phyloP scores from a whole-genome alignment of 2,797 vertebrate genomes.

The Hydrocynus forskahlii region DNA sequence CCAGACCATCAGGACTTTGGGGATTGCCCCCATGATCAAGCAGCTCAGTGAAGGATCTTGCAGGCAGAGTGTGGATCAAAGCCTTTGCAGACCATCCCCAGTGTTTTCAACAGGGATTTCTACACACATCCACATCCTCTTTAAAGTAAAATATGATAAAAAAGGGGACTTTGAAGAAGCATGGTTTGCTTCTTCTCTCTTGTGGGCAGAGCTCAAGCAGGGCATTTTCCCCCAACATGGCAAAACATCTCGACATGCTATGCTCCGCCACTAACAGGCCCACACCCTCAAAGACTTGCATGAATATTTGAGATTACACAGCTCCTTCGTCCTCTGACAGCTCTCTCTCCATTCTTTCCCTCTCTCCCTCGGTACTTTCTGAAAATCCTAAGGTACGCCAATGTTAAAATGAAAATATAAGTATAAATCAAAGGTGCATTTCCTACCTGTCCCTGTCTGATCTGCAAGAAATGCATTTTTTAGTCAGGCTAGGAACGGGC shows the following conservation, averaged over 20 bases:
- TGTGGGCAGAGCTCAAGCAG: neutral
- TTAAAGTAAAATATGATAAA: constrained; percentile 44
- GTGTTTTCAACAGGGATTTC: constrained; percentile 54
- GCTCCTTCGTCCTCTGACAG: constrained; percentile 13
- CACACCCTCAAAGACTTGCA: constrained; percentile 61
- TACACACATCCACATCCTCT: constrained; percentile 32
- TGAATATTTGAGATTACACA: constrained; percentile 29
- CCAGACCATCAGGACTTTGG: constrained; percentile 51
- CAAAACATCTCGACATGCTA: constrained; percentile 52
- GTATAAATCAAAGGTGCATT: neutral
- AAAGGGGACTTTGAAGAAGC: constrained; percentile 39
- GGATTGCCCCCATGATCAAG: constrained; percentile 64
- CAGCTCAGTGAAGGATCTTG: constrained; percentile 54
- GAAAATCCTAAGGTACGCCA: neutral
- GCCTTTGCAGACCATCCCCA: constrained; percentile 54
- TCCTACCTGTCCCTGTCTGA: neutral
- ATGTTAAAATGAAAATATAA: neutral
- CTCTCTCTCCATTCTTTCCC: constrained; percentile 48
- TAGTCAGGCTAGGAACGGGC: neutral
- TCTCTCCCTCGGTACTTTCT: neutral
- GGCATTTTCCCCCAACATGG: neutral
- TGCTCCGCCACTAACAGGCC: constrained; percentile 60
- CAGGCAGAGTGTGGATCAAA: constrained; percentile 70
- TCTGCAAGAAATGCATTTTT: neutral
- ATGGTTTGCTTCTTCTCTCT: constrained; percentile 11